Evolutionary conservation across 2,888 invertebrate species (phyloP).

Genomic region (Argyresthia albistria): DNA sequence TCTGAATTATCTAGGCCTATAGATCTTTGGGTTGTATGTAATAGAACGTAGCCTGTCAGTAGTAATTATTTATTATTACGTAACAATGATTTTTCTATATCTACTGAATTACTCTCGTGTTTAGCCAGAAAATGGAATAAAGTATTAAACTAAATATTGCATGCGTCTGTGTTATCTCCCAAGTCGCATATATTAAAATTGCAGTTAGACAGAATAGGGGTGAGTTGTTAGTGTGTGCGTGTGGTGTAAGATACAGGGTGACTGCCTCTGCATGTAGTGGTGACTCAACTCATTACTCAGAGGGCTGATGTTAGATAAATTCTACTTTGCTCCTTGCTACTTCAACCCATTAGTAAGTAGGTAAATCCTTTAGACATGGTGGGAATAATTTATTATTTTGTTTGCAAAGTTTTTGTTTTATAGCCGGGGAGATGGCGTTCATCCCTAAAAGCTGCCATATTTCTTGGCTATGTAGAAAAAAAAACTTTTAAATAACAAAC

Average conservation of each 20-base stretch:
- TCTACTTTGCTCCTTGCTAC: slow-evolving; percentile 18
- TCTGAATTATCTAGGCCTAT: neutral
- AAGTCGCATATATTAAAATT: too few relatives aligned
- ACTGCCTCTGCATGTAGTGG: slow-evolving; percentile 7
- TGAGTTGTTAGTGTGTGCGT: neutral
- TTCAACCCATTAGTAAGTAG: neutral
- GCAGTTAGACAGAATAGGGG: neutral
- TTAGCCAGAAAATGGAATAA: too few relatives aligned
- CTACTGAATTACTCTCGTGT: too few relatives aligned
- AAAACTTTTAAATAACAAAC: slow-evolving; percentile 57
- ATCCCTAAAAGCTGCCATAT: neutral
- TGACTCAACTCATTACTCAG: slow-evolving; percentile 44
- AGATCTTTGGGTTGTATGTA: neutral
- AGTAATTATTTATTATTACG: too few relatives aligned
- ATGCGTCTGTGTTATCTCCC: too few relatives aligned
- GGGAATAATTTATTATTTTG: neutral
- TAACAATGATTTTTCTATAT: too few relatives aligned
- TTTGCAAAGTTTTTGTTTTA: neutral
- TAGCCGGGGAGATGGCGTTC: neutral
- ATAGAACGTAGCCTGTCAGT: too few relatives aligned
- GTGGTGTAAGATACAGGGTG: neutral
- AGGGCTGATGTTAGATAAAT: slow-evolving; percentile 35
- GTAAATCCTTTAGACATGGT: neutral
- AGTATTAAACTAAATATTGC: too few relatives aligned
- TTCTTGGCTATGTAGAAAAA: slow-evolving; percentile 11